Evolutionary conservation across 2,113 vertebrate species (phyloP), one percentile per base, ranked within the genome.

Genomic region (Cynoglossus semilaevis): DNA sequence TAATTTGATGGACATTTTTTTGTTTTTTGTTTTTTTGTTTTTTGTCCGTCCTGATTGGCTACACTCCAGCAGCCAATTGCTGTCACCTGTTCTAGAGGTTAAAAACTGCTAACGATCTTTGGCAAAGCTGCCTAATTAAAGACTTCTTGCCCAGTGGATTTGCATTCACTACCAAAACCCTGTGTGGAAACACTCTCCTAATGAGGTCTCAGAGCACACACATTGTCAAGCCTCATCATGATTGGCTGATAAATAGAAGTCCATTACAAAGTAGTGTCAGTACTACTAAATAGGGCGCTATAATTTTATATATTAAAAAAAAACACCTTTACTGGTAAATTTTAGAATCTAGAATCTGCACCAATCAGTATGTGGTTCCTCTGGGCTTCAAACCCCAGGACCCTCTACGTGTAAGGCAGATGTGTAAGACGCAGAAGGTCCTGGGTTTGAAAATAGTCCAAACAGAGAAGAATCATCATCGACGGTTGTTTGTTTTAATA

Each of bases 111-210:
- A 71, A 81, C 76, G 63, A 42, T 18, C 44, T 82, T 55, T 67
- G 51, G 53, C 15, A 68, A 74, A 69, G 70, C 80, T 50, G 49
- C 38, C 15, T 51, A 70, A 75, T 57, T 71, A 51, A 70, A 82
- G 72, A 61, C 36, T n/a, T 56, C 18, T 17, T 54, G 46, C 50
- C 18, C 36, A 63, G 46, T 63, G 36, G 54, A 55, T 73, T 60
- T 59, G 44, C 45, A 40, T 70, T 63, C n/a, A 18, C 17, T 22
- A 36, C 40, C 52, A n/a, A 8, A 22, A 17, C 38, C 56, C 4
- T 0, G 19, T 22, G 52, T 22, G 7, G 29, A 42, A 42, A 38
- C 58, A 52, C 61, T 57, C 16, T 11, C 7, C 43, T 63, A n/a
- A 63, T 67, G 46, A 68, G 17, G 37, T 12, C 37, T 40, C 40